Conservation (phyloP, 2,797 vertebrate species). For the Poecilia velifera region DNA sequence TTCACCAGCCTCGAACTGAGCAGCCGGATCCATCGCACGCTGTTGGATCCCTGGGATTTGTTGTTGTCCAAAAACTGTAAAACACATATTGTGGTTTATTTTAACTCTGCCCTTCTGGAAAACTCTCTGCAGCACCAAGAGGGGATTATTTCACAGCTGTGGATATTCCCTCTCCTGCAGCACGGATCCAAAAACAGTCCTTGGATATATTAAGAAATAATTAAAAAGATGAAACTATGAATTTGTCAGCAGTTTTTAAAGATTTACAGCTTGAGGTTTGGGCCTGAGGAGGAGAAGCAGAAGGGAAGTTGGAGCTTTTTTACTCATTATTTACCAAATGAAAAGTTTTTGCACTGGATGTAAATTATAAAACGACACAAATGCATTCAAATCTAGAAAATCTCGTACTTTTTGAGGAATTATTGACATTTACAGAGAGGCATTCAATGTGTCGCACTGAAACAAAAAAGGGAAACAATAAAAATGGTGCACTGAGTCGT, state of each 20-base stretch:
- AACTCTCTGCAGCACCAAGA: neutral
- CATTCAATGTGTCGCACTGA: neutral
- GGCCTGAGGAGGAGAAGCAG: conserved; percentile 1
- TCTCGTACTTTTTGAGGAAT: neutral
- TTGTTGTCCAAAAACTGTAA: conserved; percentile 8
- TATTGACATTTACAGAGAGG: neutral
- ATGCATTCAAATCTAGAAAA: neutral
- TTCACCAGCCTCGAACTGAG: neutral
- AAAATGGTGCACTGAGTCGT: neutral
- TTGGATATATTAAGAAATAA: neutral
- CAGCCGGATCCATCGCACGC: neutral
- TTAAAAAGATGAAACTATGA: neutral
- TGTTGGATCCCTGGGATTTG: neutral
- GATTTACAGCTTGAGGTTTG: neutral
- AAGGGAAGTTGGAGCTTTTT: neutral
- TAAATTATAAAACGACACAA: neutral
- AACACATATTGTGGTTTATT: conserved; percentile 21
- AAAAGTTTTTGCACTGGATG: neutral
- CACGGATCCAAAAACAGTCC: neutral
- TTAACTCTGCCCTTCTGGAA: conserved; percentile 6
- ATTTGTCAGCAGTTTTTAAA: conserved; percentile 16
- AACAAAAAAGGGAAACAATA: neutral
- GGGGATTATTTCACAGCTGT: conserved; percentile 16
- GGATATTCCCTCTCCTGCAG: conserved; percentile 4
- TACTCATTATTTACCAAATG: neutral